These are phyloP conservation scores for Lycophotia porphyrea DNA, from an alignment of 2,888 invertebrate species.

Conservation along the genomic window DNA sequence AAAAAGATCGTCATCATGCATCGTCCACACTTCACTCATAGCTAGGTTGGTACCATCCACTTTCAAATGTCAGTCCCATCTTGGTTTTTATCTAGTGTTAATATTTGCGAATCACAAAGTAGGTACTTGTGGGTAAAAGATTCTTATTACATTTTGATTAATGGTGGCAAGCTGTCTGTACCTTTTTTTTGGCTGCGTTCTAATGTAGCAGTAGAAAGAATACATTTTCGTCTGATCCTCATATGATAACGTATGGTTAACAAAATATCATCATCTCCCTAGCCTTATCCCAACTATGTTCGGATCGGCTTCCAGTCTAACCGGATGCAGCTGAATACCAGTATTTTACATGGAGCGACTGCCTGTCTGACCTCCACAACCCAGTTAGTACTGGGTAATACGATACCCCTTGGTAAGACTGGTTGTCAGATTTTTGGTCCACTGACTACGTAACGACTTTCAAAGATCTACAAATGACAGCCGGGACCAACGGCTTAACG, in stretches of 20 bases:
- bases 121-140: not conserved
- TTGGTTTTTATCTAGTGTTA: not conserved
- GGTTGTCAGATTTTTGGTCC: no score
- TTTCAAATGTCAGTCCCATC: not conserved
- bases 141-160: not conserved
- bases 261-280: no score
- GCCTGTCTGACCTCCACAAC: no score
- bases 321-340: no score
- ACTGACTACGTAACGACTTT: no score
- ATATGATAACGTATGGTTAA: not conserved
- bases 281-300: no score
- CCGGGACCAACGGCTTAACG: no score
- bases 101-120: not conserved
- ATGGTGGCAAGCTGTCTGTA: not conserved
- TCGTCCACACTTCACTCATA: not conserved
- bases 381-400: no score
- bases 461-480: no score
- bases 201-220: not conserved
- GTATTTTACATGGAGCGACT: no score
- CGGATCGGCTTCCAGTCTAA: no score
- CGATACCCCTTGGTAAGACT: no score
- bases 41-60: not conserved
- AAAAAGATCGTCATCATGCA: not conserved
- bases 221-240: not conserved
- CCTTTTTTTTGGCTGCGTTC: not conserved